Percentiles rank a stretch among this genome's conserved stretches.
Conservation (phyloP, 2,113 vertebrate genomes). For the Podilymbus podiceps region DNA sequence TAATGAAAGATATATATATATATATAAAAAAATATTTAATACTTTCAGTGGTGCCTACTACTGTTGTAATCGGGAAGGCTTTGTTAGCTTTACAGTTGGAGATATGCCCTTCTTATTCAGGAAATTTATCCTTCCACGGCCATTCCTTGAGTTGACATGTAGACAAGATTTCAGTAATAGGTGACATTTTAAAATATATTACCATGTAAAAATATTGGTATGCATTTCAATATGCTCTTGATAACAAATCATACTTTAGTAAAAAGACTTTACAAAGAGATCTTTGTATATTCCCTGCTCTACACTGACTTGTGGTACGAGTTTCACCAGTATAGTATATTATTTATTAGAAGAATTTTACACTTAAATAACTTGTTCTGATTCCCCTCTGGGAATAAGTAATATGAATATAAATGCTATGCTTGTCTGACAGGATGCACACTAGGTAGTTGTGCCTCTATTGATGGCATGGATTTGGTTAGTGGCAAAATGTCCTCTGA, state of each 20-base stretch:
- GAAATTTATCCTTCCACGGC: neutral
- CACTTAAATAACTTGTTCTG: neutral
- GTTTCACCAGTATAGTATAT: neutral
- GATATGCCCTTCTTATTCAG: neutral
- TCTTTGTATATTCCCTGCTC: neutral
- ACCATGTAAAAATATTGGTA: neutral
- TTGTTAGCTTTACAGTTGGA: neutral
- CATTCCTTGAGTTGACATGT: neutral
- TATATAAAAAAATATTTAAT: neutral
- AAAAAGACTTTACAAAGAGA: neutral
- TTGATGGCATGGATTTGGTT: neutral
- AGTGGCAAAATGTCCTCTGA: neutral
- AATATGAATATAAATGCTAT: neutral
- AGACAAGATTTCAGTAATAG: neutral
- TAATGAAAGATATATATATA: neutral
- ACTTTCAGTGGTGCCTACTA: conserved; percentile 1
- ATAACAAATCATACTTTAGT: neutral
- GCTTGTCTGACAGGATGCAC: neutral
- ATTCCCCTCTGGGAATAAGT: neutral
- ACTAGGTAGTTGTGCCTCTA: neutral
- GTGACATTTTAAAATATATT: neutral
- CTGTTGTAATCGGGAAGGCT: neutral
- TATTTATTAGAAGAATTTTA: neutral
- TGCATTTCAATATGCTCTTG: neutral
- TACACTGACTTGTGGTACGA: neutral